Conservation (phyloP, 2,888 invertebrate genomes). For the Spodoptera picta region DNA sequence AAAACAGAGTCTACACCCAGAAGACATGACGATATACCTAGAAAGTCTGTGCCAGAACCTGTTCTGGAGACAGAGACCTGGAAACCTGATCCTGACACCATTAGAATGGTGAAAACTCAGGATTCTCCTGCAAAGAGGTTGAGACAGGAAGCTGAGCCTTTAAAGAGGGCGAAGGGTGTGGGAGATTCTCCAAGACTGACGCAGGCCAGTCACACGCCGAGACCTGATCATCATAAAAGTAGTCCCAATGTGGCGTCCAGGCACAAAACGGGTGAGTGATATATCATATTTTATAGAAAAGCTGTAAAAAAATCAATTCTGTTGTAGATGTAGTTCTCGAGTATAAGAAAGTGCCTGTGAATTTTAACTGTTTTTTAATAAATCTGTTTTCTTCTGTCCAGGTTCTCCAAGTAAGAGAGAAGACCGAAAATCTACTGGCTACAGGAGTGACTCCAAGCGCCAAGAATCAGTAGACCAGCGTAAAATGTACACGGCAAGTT, state of each 20-base stretch:
- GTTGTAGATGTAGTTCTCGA: too few species aligned
- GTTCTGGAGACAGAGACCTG: constrained; percentile 67
- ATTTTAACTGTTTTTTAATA: too few species aligned
- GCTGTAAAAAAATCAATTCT: too few species aligned
- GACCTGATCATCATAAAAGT: constrained; percentile 89
- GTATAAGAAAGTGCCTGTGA: too few species aligned
- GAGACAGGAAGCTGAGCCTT: constrained; percentile 83
- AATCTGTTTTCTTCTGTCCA: constrained; percentile 48
- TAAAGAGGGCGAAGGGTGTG: constrained; percentile 81
- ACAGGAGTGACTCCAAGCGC: constrained; percentile 81
- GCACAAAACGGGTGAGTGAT: constrained; percentile 75
- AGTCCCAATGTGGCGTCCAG: constrained; percentile 90
- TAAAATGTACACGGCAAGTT: constrained; percentile 93
- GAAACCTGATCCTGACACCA: constrained; percentile 83
- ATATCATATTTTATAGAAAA: too few species aligned
- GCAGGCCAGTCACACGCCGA: constrained; percentile 72
- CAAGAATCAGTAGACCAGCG: constrained; percentile 80
- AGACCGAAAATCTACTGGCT: constrained; percentile 86
- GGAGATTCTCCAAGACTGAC: constrained; percentile 81
- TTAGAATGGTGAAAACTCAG: constrained; percentile 76
- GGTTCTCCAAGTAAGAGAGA: constrained; percentile 80
- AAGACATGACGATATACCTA: constrained; percentile 72
- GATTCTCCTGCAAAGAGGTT: constrained; percentile 83
- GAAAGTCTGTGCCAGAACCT: constrained; percentile 65
- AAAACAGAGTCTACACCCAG: constrained; percentile 66